Base-by-base conservation (phyloP, 1,140 invertebrate species). In the Seison nebaliae region DNA sequence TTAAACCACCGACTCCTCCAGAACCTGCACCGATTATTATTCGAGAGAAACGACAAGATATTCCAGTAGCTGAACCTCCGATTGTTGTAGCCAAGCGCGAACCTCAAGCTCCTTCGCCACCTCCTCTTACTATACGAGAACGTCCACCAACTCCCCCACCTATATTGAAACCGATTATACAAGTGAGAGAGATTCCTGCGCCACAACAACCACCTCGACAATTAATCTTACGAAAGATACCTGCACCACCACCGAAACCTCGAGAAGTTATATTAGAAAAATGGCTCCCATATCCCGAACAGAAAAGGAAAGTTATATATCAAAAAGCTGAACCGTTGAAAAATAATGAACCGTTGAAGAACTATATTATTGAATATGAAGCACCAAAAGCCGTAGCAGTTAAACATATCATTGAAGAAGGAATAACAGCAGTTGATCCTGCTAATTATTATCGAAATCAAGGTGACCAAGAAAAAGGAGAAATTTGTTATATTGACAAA, bases 311-410 rank as follows among this genome's bases (percentile, higher is more conserved):
- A 7, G 30, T 40, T 28, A 26, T 40, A 12, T 19, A 34, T n/a
- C 38, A 40, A 29, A 40, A 40, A 34, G n/a, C 30, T 26, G 21
- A 33, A 31, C 31, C 28, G 14, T 3, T 3, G 12, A 22, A 7
- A 28, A 30, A 21, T 19, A 24, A 15, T 19, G 12, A 28, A 18
- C 12, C 33, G 18, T 22, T 32, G 17, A 33, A 28, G 19, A 40
- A 40, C 34, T 19, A 34, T 4, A 40, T 40, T n/a, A 40, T 40
- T 19, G 38, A 40, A 29, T 40, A 40, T 22, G 38, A 40, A n/a
- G 17, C 31, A 34, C 21, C 30, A 24, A 40, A 40, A 34, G 38
- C 30, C 4, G 17, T 28, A 3, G 22, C 31, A 11, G 33, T 40
- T 15, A 22, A 32, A 21, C 38, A 33, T 24, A 32, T 40, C 11